phyloP scores from a whole-genome alignment of 2,888 invertebrate genomes.

The Ichneumon xanthorius region DNA sequence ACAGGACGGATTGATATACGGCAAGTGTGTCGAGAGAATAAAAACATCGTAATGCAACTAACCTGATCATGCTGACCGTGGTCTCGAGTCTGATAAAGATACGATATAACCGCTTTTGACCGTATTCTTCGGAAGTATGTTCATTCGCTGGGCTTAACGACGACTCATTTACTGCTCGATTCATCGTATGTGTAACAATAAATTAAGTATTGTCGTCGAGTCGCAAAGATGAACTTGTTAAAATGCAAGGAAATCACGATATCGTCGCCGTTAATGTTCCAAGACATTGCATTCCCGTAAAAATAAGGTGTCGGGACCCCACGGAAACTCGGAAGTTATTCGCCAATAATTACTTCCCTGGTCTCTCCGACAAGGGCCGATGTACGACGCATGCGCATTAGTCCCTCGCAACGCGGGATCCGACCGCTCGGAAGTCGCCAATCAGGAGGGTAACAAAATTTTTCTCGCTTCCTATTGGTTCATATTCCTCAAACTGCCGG shows the following conservation, averaged over 20 bases:
- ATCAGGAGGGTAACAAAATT: not conserved
- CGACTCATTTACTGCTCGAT: too few species aligned
- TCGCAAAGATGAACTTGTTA: not conserved
- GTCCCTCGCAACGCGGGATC: not conserved
- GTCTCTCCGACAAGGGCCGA: not conserved
- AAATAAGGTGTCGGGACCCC: not conserved
- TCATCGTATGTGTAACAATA: too few species aligned
- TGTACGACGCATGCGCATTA: constrained; percentile 9
- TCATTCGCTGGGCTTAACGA: too few species aligned
- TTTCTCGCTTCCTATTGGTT: constrained; percentile 24
- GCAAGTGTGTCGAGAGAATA: too few species aligned
- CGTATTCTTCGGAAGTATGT: not conserved
- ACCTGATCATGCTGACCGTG: not conserved
- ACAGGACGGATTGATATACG: too few species aligned
- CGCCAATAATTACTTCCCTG: not conserved
- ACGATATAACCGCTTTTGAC: not conserved
- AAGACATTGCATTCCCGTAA: not conserved
- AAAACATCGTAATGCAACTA: not conserved
- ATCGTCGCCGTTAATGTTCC: not conserved
- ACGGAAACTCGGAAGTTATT: not conserved
- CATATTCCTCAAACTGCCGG: not conserved
- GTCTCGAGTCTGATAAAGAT: not conserved
- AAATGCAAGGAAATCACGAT: not conserved
- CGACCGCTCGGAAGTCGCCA: constrained; percentile 12
- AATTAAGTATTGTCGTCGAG: too few species aligned